Conservation (phyloP, 2,797 vertebrate genomes). For the Rallus crepitans region DNA sequence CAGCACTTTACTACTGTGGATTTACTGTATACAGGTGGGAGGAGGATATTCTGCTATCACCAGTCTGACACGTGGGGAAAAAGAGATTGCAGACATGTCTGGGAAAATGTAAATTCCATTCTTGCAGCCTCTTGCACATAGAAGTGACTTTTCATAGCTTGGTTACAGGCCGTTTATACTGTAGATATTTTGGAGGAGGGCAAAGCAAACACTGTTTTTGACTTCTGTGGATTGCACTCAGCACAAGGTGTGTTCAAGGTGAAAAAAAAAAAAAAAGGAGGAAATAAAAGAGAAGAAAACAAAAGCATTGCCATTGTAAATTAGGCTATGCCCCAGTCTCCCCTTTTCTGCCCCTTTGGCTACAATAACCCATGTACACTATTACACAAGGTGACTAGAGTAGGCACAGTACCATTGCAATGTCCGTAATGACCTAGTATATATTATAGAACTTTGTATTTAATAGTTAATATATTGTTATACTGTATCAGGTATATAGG, state of each 20-base stretch:
- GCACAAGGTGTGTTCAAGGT: conserved; percentile 44
- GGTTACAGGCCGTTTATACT: conserved; percentile 51
- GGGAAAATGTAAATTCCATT: conserved; percentile 47
- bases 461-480: conserved; percentile 76
- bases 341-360: conserved; percentile 64
- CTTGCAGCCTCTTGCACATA: conserved; percentile 54
- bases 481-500: conserved; percentile 69
- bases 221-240: conserved; percentile 72
- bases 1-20: conserved; percentile 68
- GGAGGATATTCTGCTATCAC: conserved; percentile 52
- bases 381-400: conserved; percentile 70
- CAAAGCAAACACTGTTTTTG: conserved; percentile 57
- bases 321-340: conserved; percentile 58
- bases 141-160: conserved; percentile 58
- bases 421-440: conserved; percentile 72
- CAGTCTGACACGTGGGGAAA: conserved; percentile 28
- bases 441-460: conserved; percentile 76
- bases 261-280: neutral
- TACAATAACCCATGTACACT: conserved; percentile 67
- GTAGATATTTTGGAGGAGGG: conserved; percentile 59
- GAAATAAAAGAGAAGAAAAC: neutral
- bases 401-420: conserved; percentile 73
- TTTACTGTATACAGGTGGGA: conserved; percentile 61
- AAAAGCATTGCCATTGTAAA: conserved; percentile 58
- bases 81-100: neutral